Base-by-base conservation (phyloP, 2,797 vertebrate genomes). In the Epinephelus awoara region DNA sequence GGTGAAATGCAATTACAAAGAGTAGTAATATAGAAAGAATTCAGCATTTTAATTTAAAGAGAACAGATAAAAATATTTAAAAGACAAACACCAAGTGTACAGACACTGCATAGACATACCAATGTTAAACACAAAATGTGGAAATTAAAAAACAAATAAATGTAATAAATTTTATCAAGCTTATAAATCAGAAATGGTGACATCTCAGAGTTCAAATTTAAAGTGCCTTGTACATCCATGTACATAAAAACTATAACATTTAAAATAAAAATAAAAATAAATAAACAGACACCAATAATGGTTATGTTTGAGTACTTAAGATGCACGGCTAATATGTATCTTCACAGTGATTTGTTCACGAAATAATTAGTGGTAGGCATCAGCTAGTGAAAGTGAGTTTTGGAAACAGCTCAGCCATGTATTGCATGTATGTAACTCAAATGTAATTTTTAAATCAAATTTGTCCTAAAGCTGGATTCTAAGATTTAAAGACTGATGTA, bases 11-110 rank as follows among this genome's bases (percentile, higher is more conserved):
- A 44, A 21, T 23, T n/a, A 25, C 12, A 42, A 38, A 52, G n/a
- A 63, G 3, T 34, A 50, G 2, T 38, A 29, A 17, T 18, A 29
- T 34, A 17, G 18, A 66, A 55, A 44, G 0, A 29, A 15, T 50
- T 17, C 1, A 47, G 6, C 13, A 13, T 49, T 77, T 63, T 67
- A 17, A 62, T 71, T 56, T 50, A 25, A 67, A 27, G 18, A 49
- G 29, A 6, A 49, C 18, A 54, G 51, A 51, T 21, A 6, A 50
- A 59, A n/a, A 17, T 9, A 49, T 15, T 19, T 49, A 67, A 64
- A 25, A 47, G 12, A 56, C 34, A 42, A 47, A 47, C 19, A 23
- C 6, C 8, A 6, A 18, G 3, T 40, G n/a, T 25, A 49, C 25
- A 65, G 19, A 78, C 13, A 23, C 25, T 14, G 15, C 18, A 44